A percentile compares a stretch with the other conserved stretches of the same genome.
These are phyloP conservation scores for Scaptomyza parva DNA, from an alignment of 2,888 invertebrate genomes.

Conservation along the genomic window DNA sequence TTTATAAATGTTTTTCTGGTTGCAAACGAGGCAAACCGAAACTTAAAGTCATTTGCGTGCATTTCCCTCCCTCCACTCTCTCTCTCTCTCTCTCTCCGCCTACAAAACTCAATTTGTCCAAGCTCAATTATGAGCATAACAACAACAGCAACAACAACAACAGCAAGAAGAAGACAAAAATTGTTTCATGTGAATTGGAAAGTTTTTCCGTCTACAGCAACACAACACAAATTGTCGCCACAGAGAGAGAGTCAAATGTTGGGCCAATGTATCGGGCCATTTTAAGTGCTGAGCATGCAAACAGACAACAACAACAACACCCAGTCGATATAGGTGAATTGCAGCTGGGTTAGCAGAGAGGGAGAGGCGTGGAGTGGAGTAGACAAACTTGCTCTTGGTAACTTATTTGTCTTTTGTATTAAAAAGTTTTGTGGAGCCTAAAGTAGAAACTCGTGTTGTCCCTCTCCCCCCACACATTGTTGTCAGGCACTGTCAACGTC, in stretches of 20 bases:
- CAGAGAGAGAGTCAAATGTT: conserved; percentile 63
- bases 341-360: background rate
- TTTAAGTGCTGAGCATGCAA: conserved; percentile 51
- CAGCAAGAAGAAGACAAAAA: conserved; percentile 15
- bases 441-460: conserved; percentile 76
- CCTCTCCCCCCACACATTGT: conserved; percentile 56
- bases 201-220: conserved; percentile 47
- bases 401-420: conserved; percentile 65
- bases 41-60: conserved; percentile 55
- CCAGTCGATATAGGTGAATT: conserved; percentile 17
- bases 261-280: conserved; percentile 35
- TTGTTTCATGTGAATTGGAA: conserved; percentile 54
- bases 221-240: conserved; percentile 46
- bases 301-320: too few relatives aligned
- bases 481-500: conserved; percentile 58
- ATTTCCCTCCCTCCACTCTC: conserved; percentile 19
- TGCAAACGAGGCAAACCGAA: conserved; percentile 27
- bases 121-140: conserved; percentile 63
- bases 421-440: conserved; percentile 70
- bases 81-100: too few relatives aligned
- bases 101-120: conserved; percentile 43
- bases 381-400: conserved; percentile 48
- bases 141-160: conserved; percentile 22
- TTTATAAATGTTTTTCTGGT: conserved; percentile 43
- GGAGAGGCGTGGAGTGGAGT: background rate